These are phyloP conservation scores for Drosophila emarginata DNA, from an alignment of 2,888 invertebrate genomes.

Conservation along the genomic window DNA sequence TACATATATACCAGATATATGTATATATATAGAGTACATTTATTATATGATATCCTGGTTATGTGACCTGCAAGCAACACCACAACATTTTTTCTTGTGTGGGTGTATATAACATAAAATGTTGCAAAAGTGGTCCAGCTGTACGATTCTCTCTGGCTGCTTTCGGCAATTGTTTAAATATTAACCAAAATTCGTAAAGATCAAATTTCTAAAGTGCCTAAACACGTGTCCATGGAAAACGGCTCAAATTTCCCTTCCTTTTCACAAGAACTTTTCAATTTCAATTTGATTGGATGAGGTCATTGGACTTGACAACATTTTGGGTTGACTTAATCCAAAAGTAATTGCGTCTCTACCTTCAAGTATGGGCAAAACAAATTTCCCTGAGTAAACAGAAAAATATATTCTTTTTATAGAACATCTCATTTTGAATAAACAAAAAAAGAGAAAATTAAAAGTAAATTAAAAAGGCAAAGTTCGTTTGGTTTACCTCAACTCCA, in stretches of 20 bases:
- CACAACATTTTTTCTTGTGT: conserved; percentile 9
- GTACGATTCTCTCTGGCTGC: conserved; percentile 13
- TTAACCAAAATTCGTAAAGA: conserved; percentile 7
- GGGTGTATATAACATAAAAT: conserved; percentile 13
- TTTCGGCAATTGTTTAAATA: conserved; percentile 18
- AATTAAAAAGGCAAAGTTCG: neutral
- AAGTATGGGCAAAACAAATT: neutral
- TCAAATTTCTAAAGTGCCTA: conserved; percentile 1
- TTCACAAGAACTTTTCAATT: neutral
- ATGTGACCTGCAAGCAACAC: conserved; percentile 37
- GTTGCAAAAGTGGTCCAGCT: conserved; percentile 48
- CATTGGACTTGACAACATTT: conserved; percentile 1
- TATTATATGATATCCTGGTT: conserved; percentile 18
- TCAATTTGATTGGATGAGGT: neutral
- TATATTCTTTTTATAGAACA: neutral
- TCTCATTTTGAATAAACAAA: neutral
- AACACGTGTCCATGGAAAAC: neutral
- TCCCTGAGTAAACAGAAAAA: neutral
- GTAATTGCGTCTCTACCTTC: neutral
- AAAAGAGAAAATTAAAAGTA: neutral
- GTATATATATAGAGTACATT: conserved; percentile 1
- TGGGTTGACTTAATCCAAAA: neutral
- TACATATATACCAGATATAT: conserved; percentile 1
- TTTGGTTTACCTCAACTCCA: neutral
- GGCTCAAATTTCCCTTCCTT: neutral